Percentiles rank a stretch among this genome's conserved stretches.
Evolutionary conservation across 2,797 vertebrate species (phyloP).

Genomic region (Squalus acanthias): DNA sequence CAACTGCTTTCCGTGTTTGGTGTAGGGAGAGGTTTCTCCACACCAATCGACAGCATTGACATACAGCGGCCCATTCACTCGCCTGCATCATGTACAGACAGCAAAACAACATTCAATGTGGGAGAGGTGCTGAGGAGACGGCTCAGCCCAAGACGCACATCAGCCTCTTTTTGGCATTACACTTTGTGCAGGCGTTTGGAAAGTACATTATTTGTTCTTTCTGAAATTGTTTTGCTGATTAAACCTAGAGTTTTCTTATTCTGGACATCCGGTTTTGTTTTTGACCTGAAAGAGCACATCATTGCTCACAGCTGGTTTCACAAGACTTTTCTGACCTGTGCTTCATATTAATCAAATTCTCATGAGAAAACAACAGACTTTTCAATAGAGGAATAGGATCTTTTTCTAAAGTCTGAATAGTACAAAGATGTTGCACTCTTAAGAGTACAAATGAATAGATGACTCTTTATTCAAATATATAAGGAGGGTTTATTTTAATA

Average conservation of each 20-base stretch:
- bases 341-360: not conserved
- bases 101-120: not conserved
- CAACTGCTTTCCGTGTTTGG: not conserved
- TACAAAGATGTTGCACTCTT: not conserved
- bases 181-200: not conserved
- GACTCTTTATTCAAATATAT: not conserved
- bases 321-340: not conserved
- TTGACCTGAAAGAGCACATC: not conserved
- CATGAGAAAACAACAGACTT: not conserved
- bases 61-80: not conserved
- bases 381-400: not conserved
- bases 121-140: not conserved
- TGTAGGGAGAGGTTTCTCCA: no score
- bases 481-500: not conserved
- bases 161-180: not conserved
- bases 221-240: not conserved
- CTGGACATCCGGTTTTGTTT: not conserved
- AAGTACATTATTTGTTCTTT: not conserved
- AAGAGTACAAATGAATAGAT: not conserved
- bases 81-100: not conserved
- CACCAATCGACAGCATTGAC: not conserved
- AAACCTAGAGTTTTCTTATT: not conserved
- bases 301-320: not conserved
- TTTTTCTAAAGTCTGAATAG: not conserved
- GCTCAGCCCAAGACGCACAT: not conserved